Conservation (phyloP, 2,113 vertebrate species). For the Ondatra zibethicus region DNA sequence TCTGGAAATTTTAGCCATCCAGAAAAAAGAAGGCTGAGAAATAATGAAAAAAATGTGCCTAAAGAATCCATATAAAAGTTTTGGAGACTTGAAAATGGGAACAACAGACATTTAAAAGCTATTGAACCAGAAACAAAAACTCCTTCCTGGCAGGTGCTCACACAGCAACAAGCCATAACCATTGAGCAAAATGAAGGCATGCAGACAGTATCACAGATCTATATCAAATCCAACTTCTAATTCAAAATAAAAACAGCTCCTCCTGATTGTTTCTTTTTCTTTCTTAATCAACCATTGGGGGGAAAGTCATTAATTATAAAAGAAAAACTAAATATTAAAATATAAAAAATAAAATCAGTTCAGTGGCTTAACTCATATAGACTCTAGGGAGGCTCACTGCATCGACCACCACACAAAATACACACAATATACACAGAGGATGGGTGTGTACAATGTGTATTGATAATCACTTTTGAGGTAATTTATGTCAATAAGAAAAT, state of each 20-base stretch:
- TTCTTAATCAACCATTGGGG: slow-evolving; percentile 21
- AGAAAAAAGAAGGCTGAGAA: slow-evolving; percentile 85
- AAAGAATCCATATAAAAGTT: slow-evolving; percentile 90
- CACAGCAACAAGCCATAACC: slow-evolving; percentile 67
- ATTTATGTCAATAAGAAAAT: background rate
- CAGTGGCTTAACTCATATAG: slow-evolving; percentile 8
- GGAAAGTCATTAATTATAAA: background rate
- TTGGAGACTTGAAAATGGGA: slow-evolving; percentile 88
- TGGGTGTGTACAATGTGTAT: background rate
- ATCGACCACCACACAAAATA: slow-evolving; percentile 27
- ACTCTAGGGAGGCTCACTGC: background rate
- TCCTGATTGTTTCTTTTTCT: background rate
- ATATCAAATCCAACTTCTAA: slow-evolving; percentile 43
- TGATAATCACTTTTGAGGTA: background rate
- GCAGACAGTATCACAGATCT: slow-evolving; percentile 32
- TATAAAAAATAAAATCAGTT: slow-evolving; percentile 30
- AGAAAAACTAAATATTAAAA: background rate
- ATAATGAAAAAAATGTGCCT: slow-evolving; percentile 90
- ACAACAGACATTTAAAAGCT: slow-evolving; percentile 87
- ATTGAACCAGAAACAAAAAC: slow-evolving; percentile 76
- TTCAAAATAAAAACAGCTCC: slow-evolving; percentile 28
- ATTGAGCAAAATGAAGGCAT: slow-evolving; percentile 68
- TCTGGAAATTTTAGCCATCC: slow-evolving; percentile 87
- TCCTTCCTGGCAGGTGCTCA: slow-evolving; percentile 69
- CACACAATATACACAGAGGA: background rate